Evolutionary conservation across 1,140 invertebrate species (phyloP).

Genomic region (Tetramorium parvispinum): DNA sequence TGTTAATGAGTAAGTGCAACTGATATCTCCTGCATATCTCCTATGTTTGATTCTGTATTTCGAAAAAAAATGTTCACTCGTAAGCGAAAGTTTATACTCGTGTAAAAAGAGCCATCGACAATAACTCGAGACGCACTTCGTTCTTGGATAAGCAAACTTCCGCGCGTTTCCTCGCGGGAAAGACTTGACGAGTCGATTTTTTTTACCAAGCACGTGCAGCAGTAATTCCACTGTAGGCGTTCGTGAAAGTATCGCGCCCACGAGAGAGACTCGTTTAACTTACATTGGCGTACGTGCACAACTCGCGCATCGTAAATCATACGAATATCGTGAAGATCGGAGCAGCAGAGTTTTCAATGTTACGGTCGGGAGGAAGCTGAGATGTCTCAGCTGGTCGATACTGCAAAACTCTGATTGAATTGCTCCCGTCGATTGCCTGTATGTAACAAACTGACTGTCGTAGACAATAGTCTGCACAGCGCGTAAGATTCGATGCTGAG

Average conservation of each 20-base stretch:
- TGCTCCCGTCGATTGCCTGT: constrained; percentile 78
- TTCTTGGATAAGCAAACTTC: constrained; percentile 19
- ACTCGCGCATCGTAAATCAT: constrained; percentile 69
- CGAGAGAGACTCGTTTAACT: constrained; percentile 64
- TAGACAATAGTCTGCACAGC: background rate
- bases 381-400: constrained; percentile 81
- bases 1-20: background rate
- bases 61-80: background rate
- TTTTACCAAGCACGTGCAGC: constrained; percentile 25
- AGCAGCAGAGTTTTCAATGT: background rate
- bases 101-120: constrained; percentile 24
- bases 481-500: background rate
- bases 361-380: constrained; percentile 43
- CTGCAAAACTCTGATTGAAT: constrained; percentile 82
- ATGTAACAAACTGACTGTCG: constrained; percentile 66
- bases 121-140: constrained; percentile 31
- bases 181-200: constrained; percentile 37
- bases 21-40: too few species aligned
- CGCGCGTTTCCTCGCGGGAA: background rate
- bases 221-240: constrained; percentile 43
- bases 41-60: constrained; percentile 1
- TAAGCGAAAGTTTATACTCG: constrained; percentile 31
- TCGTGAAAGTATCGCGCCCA: constrained; percentile 43
- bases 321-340: constrained; percentile 39
- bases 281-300: constrained; percentile 61